Evolutionary conservation across 2,797 vertebrate species (phyloP), one percentile per base, ranked within the genome.

Genomic region (Lutjanus campechanus): DNA sequence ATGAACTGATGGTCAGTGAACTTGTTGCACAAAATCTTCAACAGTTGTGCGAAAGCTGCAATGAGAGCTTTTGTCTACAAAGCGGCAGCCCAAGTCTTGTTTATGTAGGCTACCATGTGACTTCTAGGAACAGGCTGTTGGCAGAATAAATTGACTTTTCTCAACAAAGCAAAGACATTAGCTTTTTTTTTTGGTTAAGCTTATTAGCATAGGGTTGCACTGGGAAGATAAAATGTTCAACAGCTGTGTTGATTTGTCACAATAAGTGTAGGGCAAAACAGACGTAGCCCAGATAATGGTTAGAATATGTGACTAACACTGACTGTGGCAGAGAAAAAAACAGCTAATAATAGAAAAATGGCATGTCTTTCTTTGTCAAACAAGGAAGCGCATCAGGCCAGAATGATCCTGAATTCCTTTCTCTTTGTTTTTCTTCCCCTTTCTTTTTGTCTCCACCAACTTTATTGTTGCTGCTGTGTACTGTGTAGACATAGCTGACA

Each of bases 401-500:
- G 84, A 92, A 85, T 83, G 69, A 89, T 78, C 36, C 73, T 25
- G 56, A 88, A 93, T 94, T 93, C 90, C 89, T 87, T 69, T 58
- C 82, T 69, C 73, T 90, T 84, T 90, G 70, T 85, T 83, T 78
- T 69, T 55, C 65, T 60, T 61, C 20, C 53, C 36, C n/a, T 77
- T 83, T 85, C 70, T 86, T 88, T 89, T 88, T 70, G 74, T 84
- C 74, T 77, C 29, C 36, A 69, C 69, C 84, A 59, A 84, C 90
- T 92, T 94, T 89, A 94, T 94, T 93, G 93, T 94, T 85, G 77
- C 92, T 85, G 85, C 85, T 83, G 82, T 89, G 86, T 82, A 61
- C 77, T 54, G 73, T 91, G 90, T 75, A 66, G 92, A 94, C 93
- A 92, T 87, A 93, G 95, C 92, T 81, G 95, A 95, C 94, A 83